These are phyloP conservation scores for Alaudala cheleensis DNA, from an alignment of 2,113 vertebrate genomes.

Conservation along the genomic window DNA sequence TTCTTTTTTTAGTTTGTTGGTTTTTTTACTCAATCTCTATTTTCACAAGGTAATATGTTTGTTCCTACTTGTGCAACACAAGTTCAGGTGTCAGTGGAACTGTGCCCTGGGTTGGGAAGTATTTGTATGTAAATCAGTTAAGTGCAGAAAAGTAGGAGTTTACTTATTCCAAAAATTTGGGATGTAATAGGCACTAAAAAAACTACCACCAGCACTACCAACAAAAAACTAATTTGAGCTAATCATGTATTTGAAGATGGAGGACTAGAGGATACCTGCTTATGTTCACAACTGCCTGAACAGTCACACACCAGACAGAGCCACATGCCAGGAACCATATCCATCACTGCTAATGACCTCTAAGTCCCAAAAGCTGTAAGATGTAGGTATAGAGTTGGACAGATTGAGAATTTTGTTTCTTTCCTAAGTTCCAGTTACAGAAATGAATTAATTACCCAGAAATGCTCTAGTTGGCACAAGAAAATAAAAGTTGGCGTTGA, in stretches of 20 bases:
- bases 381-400: neutral
- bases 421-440: neutral
- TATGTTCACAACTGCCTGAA: neutral
- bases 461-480: neutral
- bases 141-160: neutral
- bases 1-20: too few relatives aligned
- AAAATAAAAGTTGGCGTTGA: neutral
- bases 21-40: neutral
- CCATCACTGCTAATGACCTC: neutral
- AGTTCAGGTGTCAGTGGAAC: neutral
- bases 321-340: accelerated
- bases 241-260: neutral
- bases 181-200: neutral
- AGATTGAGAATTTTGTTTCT: neutral
- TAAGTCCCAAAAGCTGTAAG: neutral
- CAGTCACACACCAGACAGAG: accelerated
- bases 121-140: neutral
- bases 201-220: neutral
- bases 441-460: neutral
- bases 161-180: neutral
- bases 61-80: neutral
- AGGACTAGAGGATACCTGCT: neutral
- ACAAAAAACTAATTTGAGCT: neutral
- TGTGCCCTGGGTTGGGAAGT: neutral
- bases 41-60: neutral